Percentiles rank a stretch among this genome's conserved stretches.
phyloP scores from a whole-genome alignment of 2,113 vertebrate genomes.

The Brachyhypopomus occidentalis region DNA sequence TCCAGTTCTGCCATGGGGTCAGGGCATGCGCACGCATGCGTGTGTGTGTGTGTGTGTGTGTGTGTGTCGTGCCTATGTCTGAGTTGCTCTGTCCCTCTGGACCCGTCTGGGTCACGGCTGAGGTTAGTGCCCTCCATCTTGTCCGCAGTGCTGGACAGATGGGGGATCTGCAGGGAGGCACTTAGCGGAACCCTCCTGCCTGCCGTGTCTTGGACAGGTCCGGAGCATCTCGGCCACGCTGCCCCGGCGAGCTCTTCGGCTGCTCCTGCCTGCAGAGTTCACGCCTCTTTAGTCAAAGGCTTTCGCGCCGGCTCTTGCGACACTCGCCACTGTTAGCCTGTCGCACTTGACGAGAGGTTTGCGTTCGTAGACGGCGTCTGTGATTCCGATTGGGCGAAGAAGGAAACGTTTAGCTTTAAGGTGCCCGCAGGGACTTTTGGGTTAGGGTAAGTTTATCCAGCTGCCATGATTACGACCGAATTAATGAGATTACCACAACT shows the following conservation, averaged over 20 bases:
- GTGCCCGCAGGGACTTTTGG: neutral
- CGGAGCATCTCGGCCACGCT: slow-evolving; percentile 23
- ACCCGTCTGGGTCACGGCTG: slow-evolving; percentile 32
- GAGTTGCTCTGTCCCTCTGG: slow-evolving; percentile 5
- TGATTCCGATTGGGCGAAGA: neutral
- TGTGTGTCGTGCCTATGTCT: slow-evolving; percentile 18
- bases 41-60: neutral
- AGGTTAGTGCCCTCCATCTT: slow-evolving; percentile 43
- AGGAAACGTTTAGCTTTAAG: neutral
- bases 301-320: neutral
- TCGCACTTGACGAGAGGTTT: neutral
- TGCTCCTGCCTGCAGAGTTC: slow-evolving; percentile 14
- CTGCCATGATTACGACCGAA: neutral
- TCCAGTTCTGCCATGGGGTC: too few species aligned
- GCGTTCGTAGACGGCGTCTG: neutral
- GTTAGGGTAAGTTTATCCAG: neutral
- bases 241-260: slow-evolving; percentile 21
- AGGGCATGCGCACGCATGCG: neutral
- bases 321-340: neutral
- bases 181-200: slow-evolving; percentile 31
- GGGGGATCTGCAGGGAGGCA: slow-evolving; percentile 47
- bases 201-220: slow-evolving; percentile 38
- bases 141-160: slow-evolving; percentile 42
- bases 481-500: neutral
- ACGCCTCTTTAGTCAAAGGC: slow-evolving; percentile 13